phyloP scores from a whole-genome alignment of 2,888 invertebrate species.

The Watsonalla binaria region DNA sequence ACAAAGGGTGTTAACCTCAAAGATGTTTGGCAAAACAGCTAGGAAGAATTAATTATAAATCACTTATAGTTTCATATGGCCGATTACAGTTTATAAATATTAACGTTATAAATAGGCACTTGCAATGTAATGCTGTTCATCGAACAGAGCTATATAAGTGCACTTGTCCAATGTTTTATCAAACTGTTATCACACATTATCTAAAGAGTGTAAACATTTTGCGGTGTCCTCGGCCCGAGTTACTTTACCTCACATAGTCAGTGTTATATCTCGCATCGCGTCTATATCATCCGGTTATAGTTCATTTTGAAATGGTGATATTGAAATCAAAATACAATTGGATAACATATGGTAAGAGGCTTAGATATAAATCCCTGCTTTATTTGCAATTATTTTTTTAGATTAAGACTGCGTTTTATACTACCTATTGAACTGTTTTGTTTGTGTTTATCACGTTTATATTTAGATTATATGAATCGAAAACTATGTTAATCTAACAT shows the following conservation, averaged over 20 bases:
- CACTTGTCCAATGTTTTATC: background rate
- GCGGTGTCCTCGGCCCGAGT: background rate
- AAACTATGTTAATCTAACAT: no score
- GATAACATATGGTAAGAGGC: background rate
- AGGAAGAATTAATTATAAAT: background rate
- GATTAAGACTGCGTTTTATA: no score
- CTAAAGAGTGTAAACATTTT: constrained; percentile 18
- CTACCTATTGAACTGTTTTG: no score
- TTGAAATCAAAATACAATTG: background rate
- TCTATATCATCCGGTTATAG: background rate
- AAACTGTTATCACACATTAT: background rate
- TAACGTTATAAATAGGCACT: no score
- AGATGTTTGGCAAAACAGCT: background rate
- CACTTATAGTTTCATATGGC: no score
- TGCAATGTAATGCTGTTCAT: no score
- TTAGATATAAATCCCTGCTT: no score
- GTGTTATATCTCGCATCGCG: background rate
- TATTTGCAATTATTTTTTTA: no score
- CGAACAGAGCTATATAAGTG: background rate
- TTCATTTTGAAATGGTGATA: background rate
- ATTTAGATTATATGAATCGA: no score
- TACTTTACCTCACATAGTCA: background rate
- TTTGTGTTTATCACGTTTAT: no score
- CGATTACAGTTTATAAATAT: no score
- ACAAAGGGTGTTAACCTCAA: background rate